Evolutionary conservation across 2,797 vertebrate genomes (phyloP).

Genomic region (Limosa lapponica): DNA sequence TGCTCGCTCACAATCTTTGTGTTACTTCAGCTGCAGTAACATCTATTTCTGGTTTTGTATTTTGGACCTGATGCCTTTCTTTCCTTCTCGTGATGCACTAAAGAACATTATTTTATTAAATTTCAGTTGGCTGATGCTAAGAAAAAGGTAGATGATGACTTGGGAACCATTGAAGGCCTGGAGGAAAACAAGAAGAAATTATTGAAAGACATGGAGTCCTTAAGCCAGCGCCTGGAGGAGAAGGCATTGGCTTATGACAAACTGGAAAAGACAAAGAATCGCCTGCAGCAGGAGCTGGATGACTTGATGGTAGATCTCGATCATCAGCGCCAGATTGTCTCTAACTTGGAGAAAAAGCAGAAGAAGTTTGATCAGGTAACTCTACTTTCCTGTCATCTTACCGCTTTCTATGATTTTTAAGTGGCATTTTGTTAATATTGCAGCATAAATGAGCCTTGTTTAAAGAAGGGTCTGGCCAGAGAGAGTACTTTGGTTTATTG

Average conservation of each 20-base stretch:
- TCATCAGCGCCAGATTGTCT: slow-evolving; percentile 93
- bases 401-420: not conserved
- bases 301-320: slow-evolving; percentile 93
- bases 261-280: slow-evolving; percentile 94
- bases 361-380: slow-evolving; percentile 98
- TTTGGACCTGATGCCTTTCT: not conserved
- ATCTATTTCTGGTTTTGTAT: not conserved
- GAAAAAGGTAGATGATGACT: slow-evolving; percentile 96
- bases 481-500: too few species aligned
- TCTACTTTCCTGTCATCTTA: not conserved
- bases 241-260: slow-evolving; percentile 91
- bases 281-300: slow-evolving; percentile 94
- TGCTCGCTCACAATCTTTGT: not conserved
- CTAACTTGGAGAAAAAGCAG: slow-evolving; percentile 95
- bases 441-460: not conserved
- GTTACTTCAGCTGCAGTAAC: not conserved
- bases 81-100: fast-evolving
- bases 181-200: slow-evolving; percentile 94
- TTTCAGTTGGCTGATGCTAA: slow-evolving; percentile 89
- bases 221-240: slow-evolving; percentile 90
- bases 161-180: slow-evolving; percentile 91
- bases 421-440: not conserved
- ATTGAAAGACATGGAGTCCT: slow-evolving; percentile 89
- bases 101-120: not conserved
- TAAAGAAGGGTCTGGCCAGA: not conserved